These are phyloP conservation scores for Melanophora roralis DNA, from an alignment of 2,888 invertebrate genomes.

Conservation along the genomic window DNA sequence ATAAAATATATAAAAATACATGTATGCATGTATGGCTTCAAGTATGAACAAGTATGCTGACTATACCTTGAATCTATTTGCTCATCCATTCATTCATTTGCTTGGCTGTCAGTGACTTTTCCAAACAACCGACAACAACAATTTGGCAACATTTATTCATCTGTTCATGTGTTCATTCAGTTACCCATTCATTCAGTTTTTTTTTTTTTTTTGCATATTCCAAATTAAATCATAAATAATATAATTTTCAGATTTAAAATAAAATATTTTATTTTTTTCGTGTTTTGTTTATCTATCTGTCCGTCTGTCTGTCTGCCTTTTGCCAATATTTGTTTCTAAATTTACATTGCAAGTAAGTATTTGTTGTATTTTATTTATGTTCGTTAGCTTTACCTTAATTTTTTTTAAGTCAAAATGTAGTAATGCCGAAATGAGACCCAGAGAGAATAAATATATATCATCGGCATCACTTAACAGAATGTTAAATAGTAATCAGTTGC, in stretches of 20 bases:
- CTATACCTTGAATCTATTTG: constrained; percentile 20
- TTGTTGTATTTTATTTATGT: constrained; percentile 1
- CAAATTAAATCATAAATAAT: constrained; percentile 53
- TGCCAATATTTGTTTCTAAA: constrained; percentile 8
- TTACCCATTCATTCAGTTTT: constrained; percentile 39
- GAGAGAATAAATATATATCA: neutral
- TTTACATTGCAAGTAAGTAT: constrained; percentile 12
- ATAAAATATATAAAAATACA: neutral
- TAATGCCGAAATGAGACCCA: neutral
- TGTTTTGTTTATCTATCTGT: constrained; percentile 11
- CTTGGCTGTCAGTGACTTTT: constrained; percentile 63
- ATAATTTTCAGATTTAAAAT: constrained; percentile 52
- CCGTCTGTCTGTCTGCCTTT: constrained; percentile 19
- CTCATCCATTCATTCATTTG: constrained; percentile 56
- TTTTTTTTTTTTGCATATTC: constrained; percentile 33
- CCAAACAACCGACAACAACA: constrained; percentile 32
- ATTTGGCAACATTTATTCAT: constrained; percentile 6
- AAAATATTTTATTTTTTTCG: constrained; percentile 43
- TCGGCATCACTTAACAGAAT: constrained; percentile 57
- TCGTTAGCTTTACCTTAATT: neutral
- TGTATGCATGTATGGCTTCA: neutral
- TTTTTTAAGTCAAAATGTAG: constrained; percentile 9
- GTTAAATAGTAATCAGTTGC: constrained; percentile 54
- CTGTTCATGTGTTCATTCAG: constrained; percentile 25
- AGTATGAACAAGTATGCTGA: too few relatives aligned